These are phyloP conservation scores for Aspidiotus rigidus DNA, from an alignment of 2,888 invertebrate species.

Conservation along the genomic window DNA sequence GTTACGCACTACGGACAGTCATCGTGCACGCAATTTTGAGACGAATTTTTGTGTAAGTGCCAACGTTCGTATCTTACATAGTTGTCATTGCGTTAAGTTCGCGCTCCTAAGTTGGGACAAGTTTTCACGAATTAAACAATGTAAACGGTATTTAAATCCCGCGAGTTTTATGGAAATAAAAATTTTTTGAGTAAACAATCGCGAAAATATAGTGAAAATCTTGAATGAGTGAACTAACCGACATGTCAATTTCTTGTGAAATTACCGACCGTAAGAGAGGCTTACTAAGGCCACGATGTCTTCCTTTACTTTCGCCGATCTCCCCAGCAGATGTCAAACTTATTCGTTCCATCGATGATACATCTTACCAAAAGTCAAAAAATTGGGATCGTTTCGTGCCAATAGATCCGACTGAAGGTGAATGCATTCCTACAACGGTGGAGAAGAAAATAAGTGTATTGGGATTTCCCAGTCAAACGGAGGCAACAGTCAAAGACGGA, in stretches of 20 bases:
- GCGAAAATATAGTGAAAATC: no score
- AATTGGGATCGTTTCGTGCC: constrained; percentile 69
- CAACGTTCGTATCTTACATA: no score
- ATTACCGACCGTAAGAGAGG: constrained; percentile 71
- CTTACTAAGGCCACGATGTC: constrained; percentile 71
- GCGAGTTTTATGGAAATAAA: no score
- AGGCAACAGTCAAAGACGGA: constrained; percentile 65
- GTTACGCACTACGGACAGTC: no score
- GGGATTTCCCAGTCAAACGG: constrained; percentile 62
- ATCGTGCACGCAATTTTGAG: no score
- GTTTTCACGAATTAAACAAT: no score
- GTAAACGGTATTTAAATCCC: no score
- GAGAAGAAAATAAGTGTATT: constrained; percentile 64
- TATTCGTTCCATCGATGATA: constrained; percentile 68
- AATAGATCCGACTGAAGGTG: constrained; percentile 53
- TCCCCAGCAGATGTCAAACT: constrained; percentile 74
- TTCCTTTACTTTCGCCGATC: constrained; percentile 68
- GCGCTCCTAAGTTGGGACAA: no score
- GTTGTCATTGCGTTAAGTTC: no score
- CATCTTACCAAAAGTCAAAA: constrained; percentile 58
- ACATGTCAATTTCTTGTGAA: constrained; percentile 55
- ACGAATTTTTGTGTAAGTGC: no score
- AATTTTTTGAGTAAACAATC: no score
- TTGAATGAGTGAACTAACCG: neutral
- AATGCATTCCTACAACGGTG: constrained; percentile 66